These are phyloP conservation scores for Anastrepha obliqua DNA, from an alignment of 1,140 invertebrate species.

Conservation along the genomic window DNA sequence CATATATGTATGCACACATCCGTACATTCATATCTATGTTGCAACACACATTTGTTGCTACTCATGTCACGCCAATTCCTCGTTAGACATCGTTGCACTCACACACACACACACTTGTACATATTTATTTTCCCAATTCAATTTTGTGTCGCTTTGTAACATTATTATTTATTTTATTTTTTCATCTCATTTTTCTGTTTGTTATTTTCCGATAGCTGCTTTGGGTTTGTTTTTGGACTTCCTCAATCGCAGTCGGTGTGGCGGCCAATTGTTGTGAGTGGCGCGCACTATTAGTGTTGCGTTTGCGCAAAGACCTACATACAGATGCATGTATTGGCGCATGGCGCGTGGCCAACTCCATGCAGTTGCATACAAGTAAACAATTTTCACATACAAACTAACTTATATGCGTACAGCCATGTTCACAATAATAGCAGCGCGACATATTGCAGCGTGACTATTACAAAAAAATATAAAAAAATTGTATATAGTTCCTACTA, in stretches of 20 bases:
- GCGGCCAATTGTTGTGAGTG: constrained; percentile 1
- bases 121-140: not conserved
- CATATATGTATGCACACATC: too few relatives aligned
- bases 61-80: constrained; percentile 22
- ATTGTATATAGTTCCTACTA: too few relatives aligned
- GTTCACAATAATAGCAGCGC: too few relatives aligned
- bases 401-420: too few relatives aligned
- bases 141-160: constrained; percentile 40
- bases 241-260: constrained; percentile 33
- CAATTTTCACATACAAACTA: too few relatives aligned
- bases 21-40: too few relatives aligned
- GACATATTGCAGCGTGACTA: too few relatives aligned
- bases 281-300: not conserved
- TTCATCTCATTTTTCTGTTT: not conserved
- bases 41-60: constrained; percentile 2
- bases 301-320: constrained; percentile 2
- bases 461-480: too few relatives aligned
- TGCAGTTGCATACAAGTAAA: not conserved
- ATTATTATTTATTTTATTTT: not conserved
- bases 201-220: not conserved
- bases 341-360: constrained; percentile 15
- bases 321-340: not conserved
- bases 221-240: constrained; percentile 19
- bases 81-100: not conserved
- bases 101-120: not conserved